Conservation (phyloP, 2,888 invertebrate species). For the Xestia c-nigrum region DNA sequence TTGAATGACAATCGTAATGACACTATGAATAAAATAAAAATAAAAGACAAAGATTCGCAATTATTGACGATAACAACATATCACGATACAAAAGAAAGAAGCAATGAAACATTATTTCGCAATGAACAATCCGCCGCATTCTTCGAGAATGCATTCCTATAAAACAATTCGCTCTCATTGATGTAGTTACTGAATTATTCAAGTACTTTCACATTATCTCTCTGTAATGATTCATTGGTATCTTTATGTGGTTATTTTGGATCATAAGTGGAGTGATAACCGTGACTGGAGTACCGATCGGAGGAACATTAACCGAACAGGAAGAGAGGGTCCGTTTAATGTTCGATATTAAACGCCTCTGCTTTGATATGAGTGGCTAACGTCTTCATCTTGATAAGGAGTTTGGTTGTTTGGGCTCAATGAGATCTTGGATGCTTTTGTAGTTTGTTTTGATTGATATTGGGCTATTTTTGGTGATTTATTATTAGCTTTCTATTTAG, state of each 20-base stretch:
- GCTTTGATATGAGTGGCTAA: constrained; percentile 60
- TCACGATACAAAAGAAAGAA: constrained; percentile 39
- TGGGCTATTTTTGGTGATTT: not conserved
- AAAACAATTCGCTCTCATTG: constrained; percentile 64
- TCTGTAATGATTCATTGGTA: constrained; percentile 76
- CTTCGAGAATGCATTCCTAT: constrained; percentile 61
- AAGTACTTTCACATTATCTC: constrained; percentile 70
- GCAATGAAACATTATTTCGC: constrained; percentile 40
- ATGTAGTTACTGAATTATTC: constrained; percentile 61
- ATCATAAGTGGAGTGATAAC: constrained; percentile 83
- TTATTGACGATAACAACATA: constrained; percentile 34
- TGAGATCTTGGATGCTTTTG: constrained; percentile 30
- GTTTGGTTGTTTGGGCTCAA: constrained; percentile 43
- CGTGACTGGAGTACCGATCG: constrained; percentile 76
- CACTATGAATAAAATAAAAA: not conserved
- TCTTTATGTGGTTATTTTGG: constrained; percentile 81
- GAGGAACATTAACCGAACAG: constrained; percentile 76
- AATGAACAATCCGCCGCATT: constrained; percentile 50
- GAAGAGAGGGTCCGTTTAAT: constrained; percentile 67
- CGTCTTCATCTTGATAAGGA: constrained; percentile 59
- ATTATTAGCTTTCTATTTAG: not conserved
- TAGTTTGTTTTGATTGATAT: constrained; percentile 22
- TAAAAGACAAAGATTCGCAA: constrained; percentile 17
- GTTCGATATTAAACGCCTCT: constrained; percentile 67
- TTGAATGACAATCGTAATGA: constrained; percentile 2